These are phyloP conservation scores for Etheostoma spectabile DNA, from an alignment of 2,113 vertebrate genomes.

Conservation along the genomic window DNA sequence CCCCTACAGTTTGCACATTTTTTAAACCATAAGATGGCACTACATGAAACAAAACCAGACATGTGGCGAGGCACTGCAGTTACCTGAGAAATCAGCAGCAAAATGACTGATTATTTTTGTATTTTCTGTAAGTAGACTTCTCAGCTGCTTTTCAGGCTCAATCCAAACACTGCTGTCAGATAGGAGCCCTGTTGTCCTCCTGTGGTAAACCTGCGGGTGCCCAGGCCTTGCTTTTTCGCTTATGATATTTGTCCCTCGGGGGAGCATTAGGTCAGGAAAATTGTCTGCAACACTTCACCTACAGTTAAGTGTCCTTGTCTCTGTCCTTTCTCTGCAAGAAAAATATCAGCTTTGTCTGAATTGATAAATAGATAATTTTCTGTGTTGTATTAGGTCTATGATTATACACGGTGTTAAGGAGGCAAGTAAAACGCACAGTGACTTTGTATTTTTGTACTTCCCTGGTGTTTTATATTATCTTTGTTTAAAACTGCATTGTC, in stretches of 20 bases:
- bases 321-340: slow-evolving; percentile 40
- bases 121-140: slow-evolving; percentile 26
- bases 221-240: slow-evolving; percentile 8
- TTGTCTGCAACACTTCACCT: slow-evolving; percentile 11
- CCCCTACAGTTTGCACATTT: neutral
- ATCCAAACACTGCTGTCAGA: slow-evolving; percentile 15
- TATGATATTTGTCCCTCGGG: slow-evolving; percentile 28
- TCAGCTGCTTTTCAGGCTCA: slow-evolving; percentile 50
- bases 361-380: slow-evolving; percentile 25
- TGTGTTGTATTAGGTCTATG: neutral
- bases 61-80: slow-evolving; percentile 29
- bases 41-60: slow-evolving; percentile 20
- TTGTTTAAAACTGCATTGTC: neutral
- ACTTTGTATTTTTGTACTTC: slow-evolving; percentile 34
- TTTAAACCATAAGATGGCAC: slow-evolving; percentile 75
- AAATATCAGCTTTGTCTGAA: slow-evolving; percentile 18
- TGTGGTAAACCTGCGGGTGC: slow-evolving; percentile 31
- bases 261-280: slow-evolving; percentile 23
- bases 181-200: slow-evolving; percentile 20
- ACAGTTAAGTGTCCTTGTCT: slow-evolving; percentile 53
- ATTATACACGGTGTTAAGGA: slow-evolving; percentile 20
- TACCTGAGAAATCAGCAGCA: slow-evolving; percentile 31
- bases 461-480: neutral
- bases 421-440: neutral
- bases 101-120: slow-evolving; percentile 3